Base-by-base conservation (phyloP, 1,140 invertebrate genomes). In the Agrypnia vestita region DNA sequence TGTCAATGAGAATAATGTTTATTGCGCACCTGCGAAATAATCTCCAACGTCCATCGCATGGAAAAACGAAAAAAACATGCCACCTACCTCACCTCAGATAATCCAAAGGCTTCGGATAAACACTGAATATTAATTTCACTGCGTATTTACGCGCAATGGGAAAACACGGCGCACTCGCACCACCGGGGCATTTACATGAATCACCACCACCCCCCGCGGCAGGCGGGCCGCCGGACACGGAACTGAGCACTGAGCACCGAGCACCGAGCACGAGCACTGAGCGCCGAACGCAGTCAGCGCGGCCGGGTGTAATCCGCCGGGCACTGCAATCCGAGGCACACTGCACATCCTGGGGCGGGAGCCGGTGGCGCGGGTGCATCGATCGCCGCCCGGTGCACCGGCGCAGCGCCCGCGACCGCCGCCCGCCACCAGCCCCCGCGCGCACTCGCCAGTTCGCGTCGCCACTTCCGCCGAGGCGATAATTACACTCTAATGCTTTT, bases 391-490 rank as follows among this genome's bases (percentile, higher is more conserved):
- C 59, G 61, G 88, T 85, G 59, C 53, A 87, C 89, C 69, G 88
- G 86, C 62, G 90, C 90, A 81, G 88, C 88, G 78, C 88, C 87
- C 79, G 88, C 90, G 84, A 88, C 86, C 83, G 87, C 89, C 75
- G 89, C 86, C 83, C 87, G 89, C 72, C 87, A 85, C 44, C 85
- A 85, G 86, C 80, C 87, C 87, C 75, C 87, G 86, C 67, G 15
- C 51, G 12, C 15, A 51, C 71, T 43, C 67, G 21, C 0, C 35
- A 69, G 35, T 43, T 17, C 17, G 0, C 67, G n/a, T 61, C 19
- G 17, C 10, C 56, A 21, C 67, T 17, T 17, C 47, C 67, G 67
- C 46, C 67, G 21, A 49, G 9, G 6, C 25, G 25, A 35, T 35
- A 35, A 35, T 35, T 35, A 21, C 25, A 64, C 61, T 13, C 61